Conservation (phyloP, 1,140 invertebrate species). For the Drosophila kepulauana region DNA sequence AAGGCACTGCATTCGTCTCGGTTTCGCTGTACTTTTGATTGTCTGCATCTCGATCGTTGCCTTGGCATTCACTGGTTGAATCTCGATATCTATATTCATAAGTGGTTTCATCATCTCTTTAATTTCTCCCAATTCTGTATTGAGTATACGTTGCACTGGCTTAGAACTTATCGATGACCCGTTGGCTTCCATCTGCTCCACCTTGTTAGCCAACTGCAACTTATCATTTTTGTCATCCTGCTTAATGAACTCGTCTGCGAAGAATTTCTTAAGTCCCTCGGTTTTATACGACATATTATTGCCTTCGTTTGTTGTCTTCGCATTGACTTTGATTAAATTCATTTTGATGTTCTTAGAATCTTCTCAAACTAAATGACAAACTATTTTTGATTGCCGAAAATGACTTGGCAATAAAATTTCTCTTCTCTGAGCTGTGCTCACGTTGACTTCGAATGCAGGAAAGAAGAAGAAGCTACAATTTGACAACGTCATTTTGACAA, state of each 20-base stretch:
- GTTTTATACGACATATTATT: neutral
- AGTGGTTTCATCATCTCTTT: constrained; percentile 60
- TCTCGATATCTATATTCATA: constrained; percentile 61
- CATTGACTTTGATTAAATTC: neutral
- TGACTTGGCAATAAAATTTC: neutral
- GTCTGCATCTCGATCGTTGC: constrained; percentile 13
- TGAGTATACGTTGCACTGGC: constrained; percentile 56
- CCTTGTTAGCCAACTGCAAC: neutral
- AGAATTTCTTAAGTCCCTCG: constrained; percentile 4
- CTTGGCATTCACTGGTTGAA: constrained; percentile 41
- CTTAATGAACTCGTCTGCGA: constrained; percentile 4
- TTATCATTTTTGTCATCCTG: constrained; percentile 2
- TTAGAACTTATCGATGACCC: neutral
- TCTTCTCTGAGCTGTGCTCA: neutral
- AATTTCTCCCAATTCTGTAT: constrained; percentile 62
- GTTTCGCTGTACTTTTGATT: neutral
- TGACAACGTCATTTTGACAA: neutral
- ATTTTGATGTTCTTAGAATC: constrained; percentile 7
- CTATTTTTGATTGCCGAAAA: neutral
- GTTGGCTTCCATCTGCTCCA: neutral
- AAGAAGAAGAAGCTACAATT: neutral
- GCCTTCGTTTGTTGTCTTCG: neutral
- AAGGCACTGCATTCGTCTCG: neutral
- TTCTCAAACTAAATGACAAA: too few relatives aligned
- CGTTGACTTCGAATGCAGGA: neutral